Conservation (phyloP, 1,140 invertebrate genomes). For the Apis laboriosa region DNA sequence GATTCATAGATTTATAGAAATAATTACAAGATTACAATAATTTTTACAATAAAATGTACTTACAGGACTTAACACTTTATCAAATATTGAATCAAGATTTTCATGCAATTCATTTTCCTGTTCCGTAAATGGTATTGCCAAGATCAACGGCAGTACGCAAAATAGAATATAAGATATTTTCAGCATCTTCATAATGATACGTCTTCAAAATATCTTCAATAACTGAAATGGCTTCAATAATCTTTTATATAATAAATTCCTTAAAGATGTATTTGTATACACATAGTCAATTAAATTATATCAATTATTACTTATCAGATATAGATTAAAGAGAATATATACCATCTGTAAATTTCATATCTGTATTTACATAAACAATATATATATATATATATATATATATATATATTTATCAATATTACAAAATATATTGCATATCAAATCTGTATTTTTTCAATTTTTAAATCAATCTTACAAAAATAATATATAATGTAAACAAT, state of each 20-base stretch:
- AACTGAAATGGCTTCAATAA: not conserved
- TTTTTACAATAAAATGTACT: not conserved
- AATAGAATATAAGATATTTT: not conserved
- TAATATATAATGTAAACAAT: not conserved
- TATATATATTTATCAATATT: not conserved
- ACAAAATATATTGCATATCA: not conserved
- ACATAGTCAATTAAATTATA: not conserved
- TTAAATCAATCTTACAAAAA: too few relatives aligned
- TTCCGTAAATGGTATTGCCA: not conserved
- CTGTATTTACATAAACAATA: not conserved
- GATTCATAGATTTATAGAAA: too few relatives aligned
- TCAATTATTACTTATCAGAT: not conserved
- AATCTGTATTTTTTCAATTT: not conserved
- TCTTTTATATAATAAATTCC: not conserved
- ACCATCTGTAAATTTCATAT: not conserved
- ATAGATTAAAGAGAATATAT: not conserved
- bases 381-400: not conserved
- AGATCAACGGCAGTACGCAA: not conserved
- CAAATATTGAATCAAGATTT: accelerated
- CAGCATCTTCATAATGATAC: not conserved
- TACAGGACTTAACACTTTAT: not conserved
- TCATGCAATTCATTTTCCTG: not conserved
- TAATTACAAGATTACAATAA: not conserved
- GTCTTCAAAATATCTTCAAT: too few relatives aligned
- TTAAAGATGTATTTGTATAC: not conserved